These are phyloP conservation scores for Phengaris alcon DNA, from an alignment of 2,888 invertebrate genomes.

Conservation along the genomic window DNA sequence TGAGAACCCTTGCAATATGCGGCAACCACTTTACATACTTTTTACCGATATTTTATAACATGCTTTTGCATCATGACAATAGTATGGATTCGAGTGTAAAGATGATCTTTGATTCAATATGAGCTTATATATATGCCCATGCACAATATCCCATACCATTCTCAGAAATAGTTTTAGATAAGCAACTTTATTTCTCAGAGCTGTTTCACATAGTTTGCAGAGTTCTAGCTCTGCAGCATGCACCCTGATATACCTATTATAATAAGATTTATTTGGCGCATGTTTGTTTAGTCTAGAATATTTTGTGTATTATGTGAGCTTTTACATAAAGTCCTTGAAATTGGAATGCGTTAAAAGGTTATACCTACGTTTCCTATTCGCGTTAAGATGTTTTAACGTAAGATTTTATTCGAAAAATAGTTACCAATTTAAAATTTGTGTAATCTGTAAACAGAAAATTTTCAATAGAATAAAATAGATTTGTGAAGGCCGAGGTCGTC, in stretches of 20 bases:
- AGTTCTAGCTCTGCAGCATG: slow-evolving; percentile 3
- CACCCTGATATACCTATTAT: background rate
- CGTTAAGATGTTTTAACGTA: background rate
- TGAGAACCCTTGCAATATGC: too few relatives aligned
- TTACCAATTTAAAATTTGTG: too few relatives aligned
- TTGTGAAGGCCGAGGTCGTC: background rate
- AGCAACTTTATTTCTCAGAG: background rate
- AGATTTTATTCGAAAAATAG: too few relatives aligned
- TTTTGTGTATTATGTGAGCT: background rate
- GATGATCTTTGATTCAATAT: background rate
- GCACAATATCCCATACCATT: background rate
- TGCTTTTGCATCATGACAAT: too few relatives aligned
- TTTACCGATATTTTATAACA: too few relatives aligned
- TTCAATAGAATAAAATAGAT: background rate
- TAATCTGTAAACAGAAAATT: background rate
- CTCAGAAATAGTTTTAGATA: slow-evolving; percentile 23
- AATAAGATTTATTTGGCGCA: too few relatives aligned
- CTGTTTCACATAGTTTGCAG: slow-evolving; percentile 33
- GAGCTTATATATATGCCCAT: background rate
- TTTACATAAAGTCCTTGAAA: slow-evolving; percentile 4
- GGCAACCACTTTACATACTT: too few relatives aligned
- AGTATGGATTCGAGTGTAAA: too few relatives aligned
- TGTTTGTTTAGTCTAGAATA: too few relatives aligned
- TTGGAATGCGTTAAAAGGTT: background rate
- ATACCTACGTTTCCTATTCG: too few relatives aligned